These are phyloP conservation scores for Acrocephalus arundinaceus DNA, from an alignment of 2,113 vertebrate genomes.

Conservation along the genomic window DNA sequence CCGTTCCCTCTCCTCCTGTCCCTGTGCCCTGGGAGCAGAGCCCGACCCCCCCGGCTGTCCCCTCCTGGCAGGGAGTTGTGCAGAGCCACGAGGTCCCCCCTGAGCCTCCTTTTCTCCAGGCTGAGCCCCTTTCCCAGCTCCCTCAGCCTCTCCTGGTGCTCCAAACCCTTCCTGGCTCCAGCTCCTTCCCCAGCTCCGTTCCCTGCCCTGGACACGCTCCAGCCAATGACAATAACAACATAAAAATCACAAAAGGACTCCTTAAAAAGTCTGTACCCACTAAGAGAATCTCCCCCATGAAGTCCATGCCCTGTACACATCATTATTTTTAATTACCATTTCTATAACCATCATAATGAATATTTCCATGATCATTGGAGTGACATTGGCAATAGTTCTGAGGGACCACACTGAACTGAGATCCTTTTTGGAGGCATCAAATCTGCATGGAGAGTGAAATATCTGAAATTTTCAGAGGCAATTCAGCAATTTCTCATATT, in stretches of 20 bases:
- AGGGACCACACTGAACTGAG: not conserved
- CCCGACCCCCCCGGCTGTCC: not conserved
- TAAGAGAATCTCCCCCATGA: not conserved
- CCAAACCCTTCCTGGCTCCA: not conserved
- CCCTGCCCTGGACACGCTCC: fast-evolving
- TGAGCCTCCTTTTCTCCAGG: not conserved
- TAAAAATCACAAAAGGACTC: not conserved
- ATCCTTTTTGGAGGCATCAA: not conserved
- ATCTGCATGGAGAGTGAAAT: not conserved
- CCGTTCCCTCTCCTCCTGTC: not conserved
- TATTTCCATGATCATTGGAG: not conserved
- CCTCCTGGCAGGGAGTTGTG: not conserved
- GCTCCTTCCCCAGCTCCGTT: not conserved
- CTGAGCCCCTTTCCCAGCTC: not conserved
- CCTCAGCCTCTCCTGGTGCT: not conserved
- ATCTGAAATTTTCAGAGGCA: not conserved
- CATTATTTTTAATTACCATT: not conserved
- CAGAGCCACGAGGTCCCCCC: not conserved
- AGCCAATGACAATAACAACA: not conserved
- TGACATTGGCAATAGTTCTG: not conserved
- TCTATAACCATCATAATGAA: not conserved
- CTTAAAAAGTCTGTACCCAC: not conserved
- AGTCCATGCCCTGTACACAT: not conserved
- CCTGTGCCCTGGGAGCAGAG: not conserved
- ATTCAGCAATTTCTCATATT: not conserved